phyloP scores from a whole-genome alignment of 2,888 invertebrate genomes.

The Meiosimyza decipiens region DNA sequence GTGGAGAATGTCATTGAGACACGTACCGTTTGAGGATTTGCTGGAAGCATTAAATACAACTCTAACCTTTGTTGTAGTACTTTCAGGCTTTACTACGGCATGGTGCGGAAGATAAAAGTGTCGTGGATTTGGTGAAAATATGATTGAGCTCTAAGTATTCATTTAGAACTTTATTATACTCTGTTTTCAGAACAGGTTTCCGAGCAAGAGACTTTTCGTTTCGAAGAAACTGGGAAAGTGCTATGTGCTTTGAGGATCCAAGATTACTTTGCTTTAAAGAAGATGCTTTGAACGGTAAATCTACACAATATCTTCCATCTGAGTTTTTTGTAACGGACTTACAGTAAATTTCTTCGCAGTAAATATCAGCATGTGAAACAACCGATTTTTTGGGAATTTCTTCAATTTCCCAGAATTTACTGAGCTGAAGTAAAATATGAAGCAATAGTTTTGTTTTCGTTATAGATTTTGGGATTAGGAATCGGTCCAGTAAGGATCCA shows the following conservation, averaged over 20 bases:
- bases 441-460: not conserved
- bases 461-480: not conserved
- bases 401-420: not conserved
- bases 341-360: constrained; percentile 9
- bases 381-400: not conserved
- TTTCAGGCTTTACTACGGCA: not conserved
- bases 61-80: not conserved
- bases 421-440: not conserved
- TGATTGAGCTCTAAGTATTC: not conserved
- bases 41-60: not conserved
- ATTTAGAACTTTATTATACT: not conserved
- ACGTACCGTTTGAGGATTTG: not conserved
- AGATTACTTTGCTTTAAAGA: not conserved
- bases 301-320: constrained; percentile 27
- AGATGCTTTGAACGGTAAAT: constrained; percentile 19
- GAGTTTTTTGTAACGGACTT: not conserved
- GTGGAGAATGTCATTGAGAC: not conserved
- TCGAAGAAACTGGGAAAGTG: not conserved
- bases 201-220: not conserved
- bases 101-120: not conserved
- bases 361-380: constrained; percentile 11
- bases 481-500: not conserved
- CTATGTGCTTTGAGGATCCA: not conserved
- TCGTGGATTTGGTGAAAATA: not conserved
- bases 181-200: not conserved